Conservation (phyloP, 2,797 vertebrate genomes). For the Perodicticus potto region DNA sequence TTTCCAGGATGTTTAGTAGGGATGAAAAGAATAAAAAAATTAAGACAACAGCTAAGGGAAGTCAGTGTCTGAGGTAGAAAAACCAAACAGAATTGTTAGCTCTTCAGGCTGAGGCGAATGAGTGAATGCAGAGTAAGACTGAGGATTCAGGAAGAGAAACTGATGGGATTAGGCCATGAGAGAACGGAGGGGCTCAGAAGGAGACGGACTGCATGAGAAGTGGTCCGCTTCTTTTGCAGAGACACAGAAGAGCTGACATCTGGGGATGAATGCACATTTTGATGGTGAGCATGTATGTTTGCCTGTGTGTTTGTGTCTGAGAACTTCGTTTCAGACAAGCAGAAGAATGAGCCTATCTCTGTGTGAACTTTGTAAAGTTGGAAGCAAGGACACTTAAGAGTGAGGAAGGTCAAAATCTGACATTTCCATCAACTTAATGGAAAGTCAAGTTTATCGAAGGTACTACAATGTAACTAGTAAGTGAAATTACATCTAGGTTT, state of each 20-base stretch:
- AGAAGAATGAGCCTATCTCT: not conserved
- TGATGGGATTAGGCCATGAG: not conserved
- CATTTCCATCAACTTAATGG: not conserved
- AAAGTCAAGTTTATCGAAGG: not conserved
- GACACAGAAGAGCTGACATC: not conserved
- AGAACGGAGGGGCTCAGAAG: not conserved
- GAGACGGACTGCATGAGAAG: not conserved
- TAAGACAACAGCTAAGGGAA: not conserved
- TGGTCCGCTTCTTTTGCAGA: not conserved
- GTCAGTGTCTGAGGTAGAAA: not conserved
- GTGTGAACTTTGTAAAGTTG: not conserved
- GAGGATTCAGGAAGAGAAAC: not conserved
- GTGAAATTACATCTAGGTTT: slow-evolving; percentile 1
- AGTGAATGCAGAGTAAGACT: not conserved
- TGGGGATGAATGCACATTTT: not conserved
- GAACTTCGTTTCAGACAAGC: not conserved
- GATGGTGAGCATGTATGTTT: not conserved
- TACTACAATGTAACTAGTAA: not conserved
- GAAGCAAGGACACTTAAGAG: not conserved
- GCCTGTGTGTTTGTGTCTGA: not conserved
- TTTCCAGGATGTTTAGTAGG: not conserved
- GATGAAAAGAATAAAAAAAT: not conserved
- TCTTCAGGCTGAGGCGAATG: not conserved
- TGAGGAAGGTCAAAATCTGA: not conserved
- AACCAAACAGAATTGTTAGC: not conserved